Base-by-base conservation (phyloP, 1,140 invertebrate species). In the Oryctes rhinoceros region DNA sequence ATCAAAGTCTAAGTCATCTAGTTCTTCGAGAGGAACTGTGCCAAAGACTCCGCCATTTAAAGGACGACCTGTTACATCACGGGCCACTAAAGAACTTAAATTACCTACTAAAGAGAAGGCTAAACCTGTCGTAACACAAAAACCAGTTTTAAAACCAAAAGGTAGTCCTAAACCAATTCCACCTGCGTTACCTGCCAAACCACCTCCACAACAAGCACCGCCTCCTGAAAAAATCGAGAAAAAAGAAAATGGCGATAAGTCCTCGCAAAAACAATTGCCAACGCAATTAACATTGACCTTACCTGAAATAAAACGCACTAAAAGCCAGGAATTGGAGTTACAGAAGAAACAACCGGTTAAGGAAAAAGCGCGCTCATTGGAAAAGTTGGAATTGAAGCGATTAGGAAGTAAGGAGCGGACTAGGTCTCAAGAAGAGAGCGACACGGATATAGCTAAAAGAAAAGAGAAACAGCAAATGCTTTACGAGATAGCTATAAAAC, bases 401-500 rank as follows among this genome's bases (percentile, higher is more conserved):
- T 87, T 88, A n/a, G 85, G 90, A 37, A 92, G 91, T 84, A 92
- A 92, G 82, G 92, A 93, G 86, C 88, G 92, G 81, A 91, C 91
- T 18, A 93, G 92, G 83, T 92, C 91, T 7, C 91, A 92, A 83
- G 92, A 93, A 86, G 92, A 93, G 81, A 80, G 80, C 24, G 92
- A 92, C 83, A 90, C 91, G 4, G 91, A 92, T 84, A 91, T 92
- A 81, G 91, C 90, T 13, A 93, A 93, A 85, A 89, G 92, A 78
- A 92, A 92, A 85, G 92, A 92, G 84, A 91, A 92, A 79, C 92
- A 93, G 83, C 92, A 93, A 85, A 91, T 92, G 88, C 88, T 93
- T 0, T 93, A 93, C 83, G 92, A 93, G 87, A 92, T 91, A 20
- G 92, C 92, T 7, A 90, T 93, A 82, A 92, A 93, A 84, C 92